Conservation (phyloP, 2,888 invertebrate species). For the Sepioteuthis lessoniana region DNA sequence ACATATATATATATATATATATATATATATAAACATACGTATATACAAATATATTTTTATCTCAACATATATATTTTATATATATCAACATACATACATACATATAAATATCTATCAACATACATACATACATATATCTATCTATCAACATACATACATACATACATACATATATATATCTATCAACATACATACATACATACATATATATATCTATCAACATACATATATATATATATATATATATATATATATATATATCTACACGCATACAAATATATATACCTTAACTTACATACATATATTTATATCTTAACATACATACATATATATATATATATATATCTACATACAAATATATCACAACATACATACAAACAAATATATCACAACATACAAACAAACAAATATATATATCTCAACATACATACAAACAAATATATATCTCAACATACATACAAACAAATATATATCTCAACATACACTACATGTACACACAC, state of each 20-base stretch:
- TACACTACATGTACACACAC: neutral
- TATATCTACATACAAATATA: neutral
- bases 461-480: too few species aligned
- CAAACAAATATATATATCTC: too few species aligned
- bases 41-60: too few species aligned
- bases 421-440: too few species aligned
- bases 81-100: too few species aligned
- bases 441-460: too few species aligned
- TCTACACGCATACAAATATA: neutral
- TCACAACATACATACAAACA: neutral
- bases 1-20: too few species aligned
- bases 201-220: neutral
- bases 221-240: neutral
- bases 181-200: neutral
- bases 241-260: neutral
- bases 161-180: slow-evolving; percentile 3
- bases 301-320: too few species aligned
- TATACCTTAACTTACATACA: neutral
- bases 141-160: neutral
- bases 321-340: neutral
- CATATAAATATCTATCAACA: neutral
- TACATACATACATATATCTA: neutral
- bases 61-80: too few species aligned
- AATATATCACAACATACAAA: neutral
- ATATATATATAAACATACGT: too few species aligned